These are phyloP conservation scores for Atlantisia rogersi DNA, from an alignment of 2,113 vertebrate genomes.

Conservation along the genomic window DNA sequence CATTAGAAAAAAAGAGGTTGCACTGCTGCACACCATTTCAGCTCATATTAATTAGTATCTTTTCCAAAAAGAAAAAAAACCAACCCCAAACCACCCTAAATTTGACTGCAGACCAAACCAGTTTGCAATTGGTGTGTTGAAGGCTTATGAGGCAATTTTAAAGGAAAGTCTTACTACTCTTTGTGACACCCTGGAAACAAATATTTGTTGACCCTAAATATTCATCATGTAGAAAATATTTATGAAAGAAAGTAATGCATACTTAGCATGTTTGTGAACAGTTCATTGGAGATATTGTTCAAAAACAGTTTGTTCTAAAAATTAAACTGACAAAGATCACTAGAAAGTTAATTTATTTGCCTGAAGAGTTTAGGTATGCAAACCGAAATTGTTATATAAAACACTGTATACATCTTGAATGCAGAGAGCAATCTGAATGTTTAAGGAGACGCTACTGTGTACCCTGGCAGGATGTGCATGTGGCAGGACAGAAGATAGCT, in stretches of 20 bases:
- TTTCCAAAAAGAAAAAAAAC: background rate
- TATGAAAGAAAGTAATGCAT: background rate
- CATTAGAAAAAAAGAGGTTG: background rate
- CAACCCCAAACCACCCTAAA: background rate
- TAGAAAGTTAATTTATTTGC: background rate
- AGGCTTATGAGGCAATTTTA: background rate
- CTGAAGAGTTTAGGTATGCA: background rate
- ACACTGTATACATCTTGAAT: background rate
- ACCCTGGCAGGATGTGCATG: background rate
- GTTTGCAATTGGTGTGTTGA: background rate
- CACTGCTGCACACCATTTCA: background rate
- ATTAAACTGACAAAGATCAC: background rate
- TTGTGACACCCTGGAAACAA: background rate
- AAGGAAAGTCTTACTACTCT: background rate
- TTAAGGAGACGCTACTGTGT: background rate
- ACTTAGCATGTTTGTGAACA: background rate
- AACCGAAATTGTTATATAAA: constrained; percentile 1
- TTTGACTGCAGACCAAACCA: background rate
- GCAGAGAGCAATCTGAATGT: background rate
- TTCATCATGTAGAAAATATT: background rate
- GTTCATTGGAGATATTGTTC: background rate
- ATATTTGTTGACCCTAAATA: background rate
- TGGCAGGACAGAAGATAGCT: background rate
- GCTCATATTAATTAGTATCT: background rate
- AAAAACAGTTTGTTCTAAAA: constrained; percentile 31